Evolutionary conservation across 2,113 vertebrate species (phyloP).

Genomic region (Cyanoderma ruficeps): DNA sequence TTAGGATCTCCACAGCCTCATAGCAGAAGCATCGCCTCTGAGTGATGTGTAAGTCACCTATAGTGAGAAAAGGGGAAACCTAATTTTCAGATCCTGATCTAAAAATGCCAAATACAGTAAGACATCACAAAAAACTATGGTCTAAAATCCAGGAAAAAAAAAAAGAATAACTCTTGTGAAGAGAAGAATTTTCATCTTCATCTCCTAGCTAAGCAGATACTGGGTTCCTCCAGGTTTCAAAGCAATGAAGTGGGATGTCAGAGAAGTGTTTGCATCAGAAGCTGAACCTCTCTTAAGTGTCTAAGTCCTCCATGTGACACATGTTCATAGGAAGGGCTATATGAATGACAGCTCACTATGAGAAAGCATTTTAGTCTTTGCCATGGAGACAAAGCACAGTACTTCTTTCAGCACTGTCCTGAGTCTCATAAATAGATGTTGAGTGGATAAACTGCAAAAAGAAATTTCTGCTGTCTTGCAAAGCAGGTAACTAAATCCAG

Average conservation of each 20-base stretch:
- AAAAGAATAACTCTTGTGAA: neutral
- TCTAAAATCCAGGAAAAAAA: neutral
- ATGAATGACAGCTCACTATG: neutral
- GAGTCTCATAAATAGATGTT: neutral
- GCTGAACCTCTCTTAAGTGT: neutral
- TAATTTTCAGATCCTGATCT: neutral
- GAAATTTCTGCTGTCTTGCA: neutral
- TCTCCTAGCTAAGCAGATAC: neutral
- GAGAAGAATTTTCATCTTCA: neutral
- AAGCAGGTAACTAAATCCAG: neutral
- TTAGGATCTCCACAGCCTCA: neutral
- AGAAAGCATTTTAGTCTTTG: neutral
- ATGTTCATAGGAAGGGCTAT: neutral
- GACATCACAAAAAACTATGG: neutral
- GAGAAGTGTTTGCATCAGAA: neutral
- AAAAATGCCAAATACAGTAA: neutral
- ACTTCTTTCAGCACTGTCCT: neutral
- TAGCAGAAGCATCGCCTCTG: neutral
- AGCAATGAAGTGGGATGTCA: neutral
- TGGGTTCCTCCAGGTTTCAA: neutral
- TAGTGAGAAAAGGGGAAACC: neutral
- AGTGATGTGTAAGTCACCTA: neutral
- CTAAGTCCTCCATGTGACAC: neutral
- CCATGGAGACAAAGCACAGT: neutral
- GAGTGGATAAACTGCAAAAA: neutral